phyloP scores from a whole-genome alignment of 2,113 vertebrate species.

The Indicator indicator region DNA sequence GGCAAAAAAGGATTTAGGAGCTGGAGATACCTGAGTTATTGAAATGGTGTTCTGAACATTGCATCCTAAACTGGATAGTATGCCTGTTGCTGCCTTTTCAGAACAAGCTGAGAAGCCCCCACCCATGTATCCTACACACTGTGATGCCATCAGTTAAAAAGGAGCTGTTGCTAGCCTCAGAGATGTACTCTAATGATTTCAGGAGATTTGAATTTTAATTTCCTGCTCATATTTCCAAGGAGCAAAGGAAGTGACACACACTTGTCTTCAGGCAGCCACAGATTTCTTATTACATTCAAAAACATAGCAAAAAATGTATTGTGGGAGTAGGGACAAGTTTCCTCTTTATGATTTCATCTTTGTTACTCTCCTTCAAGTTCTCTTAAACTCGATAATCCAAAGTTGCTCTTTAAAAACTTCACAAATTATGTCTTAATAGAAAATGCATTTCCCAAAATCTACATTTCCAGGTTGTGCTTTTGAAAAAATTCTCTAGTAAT shows the following conservation, averaged over 20 bases:
- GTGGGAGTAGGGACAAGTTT: background rate
- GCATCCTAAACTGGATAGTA: background rate
- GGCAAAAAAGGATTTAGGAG: background rate
- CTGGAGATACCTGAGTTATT: background rate
- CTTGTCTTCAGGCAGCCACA: background rate
- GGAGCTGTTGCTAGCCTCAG: background rate
- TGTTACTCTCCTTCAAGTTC: background rate
- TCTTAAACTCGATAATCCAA: slow-evolving; percentile 66
- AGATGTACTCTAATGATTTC: background rate
- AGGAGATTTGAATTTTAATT: slow-evolving; percentile 3
- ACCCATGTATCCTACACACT: background rate
- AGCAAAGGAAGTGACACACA: background rate
- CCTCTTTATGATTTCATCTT: background rate
- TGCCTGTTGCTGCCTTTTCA: background rate
- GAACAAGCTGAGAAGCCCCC: background rate
- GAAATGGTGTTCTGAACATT: background rate
- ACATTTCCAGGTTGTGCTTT: slow-evolving; percentile 57
- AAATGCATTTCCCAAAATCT: slow-evolving; percentile 70
- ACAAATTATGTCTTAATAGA: slow-evolving; percentile 66
- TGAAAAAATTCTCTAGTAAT: slow-evolving; percentile 68
- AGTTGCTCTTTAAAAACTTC: slow-evolving; percentile 61
- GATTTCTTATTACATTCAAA: background rate
- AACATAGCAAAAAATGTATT: background rate
- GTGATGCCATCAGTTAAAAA: background rate
- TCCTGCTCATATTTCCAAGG: background rate